Evolutionary conservation across 2,888 invertebrate genomes (phyloP), one percentile per base, ranked within the genome.

Genomic region (Seladonia tumulorum): DNA sequence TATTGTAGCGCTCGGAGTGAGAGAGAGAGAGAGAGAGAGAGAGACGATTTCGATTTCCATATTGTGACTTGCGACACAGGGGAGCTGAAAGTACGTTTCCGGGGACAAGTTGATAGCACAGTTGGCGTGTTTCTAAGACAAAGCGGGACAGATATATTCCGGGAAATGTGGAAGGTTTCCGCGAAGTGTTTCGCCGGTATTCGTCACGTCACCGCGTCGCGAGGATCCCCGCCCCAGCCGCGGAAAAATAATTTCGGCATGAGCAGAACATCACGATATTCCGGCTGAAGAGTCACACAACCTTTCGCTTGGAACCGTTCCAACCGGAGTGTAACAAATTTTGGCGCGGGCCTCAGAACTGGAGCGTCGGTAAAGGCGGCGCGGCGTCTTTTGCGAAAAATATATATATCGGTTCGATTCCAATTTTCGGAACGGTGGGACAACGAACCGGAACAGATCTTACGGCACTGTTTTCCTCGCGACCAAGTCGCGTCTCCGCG

Each of bases 271-370:
- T 90, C 83, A n/a, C 74, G 88, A 89, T 85, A 88, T 90, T 90
- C 89, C 83, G 85, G 82, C 73, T 63, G 89, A 90, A 73, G 29
- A 85, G 84, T 86, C 90, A 68, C 85, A 85, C 85, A 88, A 88
- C 86, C 86, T 83, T 87, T 87, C 81, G 74, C 82, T 89, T 90
- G 90, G 90, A 86, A 79, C 42, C 42, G 68, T 81, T 90, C 90
- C 90, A 90, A 87, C 86, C 79, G 71, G 76, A 75, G 77, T 74
- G 91, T 79, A 81, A 91, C 88, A 87, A 90, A 90, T 89, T 89
- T 86, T 87, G 76, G 76, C 78, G 78, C 86, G 83, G 73, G 60
- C 76, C 79, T 81, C 75, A 80, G 81, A 89, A 90, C 68, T 87
- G 76, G 88, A 87, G 91, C 88, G 88, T 90, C 81, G 87, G 76